Percentiles rank a stretch among this genome's conserved stretches.
Conservation (phyloP, 2,888 invertebrate genomes). For the Azorinus chamasolen region DNA sequence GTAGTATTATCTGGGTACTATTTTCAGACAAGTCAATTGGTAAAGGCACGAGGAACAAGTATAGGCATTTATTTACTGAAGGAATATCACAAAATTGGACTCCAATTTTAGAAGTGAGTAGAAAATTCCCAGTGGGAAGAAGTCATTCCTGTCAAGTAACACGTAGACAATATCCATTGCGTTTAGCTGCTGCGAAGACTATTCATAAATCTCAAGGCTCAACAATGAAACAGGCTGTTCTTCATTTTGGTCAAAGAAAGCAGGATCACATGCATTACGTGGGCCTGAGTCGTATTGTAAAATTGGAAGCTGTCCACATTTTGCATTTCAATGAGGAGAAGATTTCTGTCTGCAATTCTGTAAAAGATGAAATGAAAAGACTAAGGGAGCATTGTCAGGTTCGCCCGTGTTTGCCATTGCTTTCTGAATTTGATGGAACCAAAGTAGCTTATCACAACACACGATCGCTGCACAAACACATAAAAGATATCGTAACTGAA, state of each 20-base stretch:
- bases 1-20: too few species aligned
- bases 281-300: slow-evolving; percentile 48
- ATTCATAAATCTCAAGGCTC: slow-evolving; percentile 25
- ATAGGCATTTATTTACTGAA: too few species aligned
- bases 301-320: slow-evolving; percentile 36
- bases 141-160: neutral
- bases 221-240: slow-evolving; percentile 5
- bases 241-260: slow-evolving; percentile 25
- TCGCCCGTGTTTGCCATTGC: slow-evolving; percentile 5
- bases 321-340: slow-evolving; percentile 35
- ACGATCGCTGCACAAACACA: slow-evolving; percentile 33
- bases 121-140: neutral
- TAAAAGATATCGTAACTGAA: too few species aligned
- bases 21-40: too few species aligned
- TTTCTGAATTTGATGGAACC: neutral
- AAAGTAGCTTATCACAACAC: slow-evolving; percentile 42
- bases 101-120: slow-evolving; percentile 1
- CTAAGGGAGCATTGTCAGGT: slow-evolving; percentile 10
- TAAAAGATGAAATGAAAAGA: slow-evolving; percentile 46
- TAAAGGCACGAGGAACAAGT: too few species aligned
- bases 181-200: slow-evolving; percentile 12
- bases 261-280: slow-evolving; percentile 30
- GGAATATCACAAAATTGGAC: too few species aligned
- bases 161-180: slow-evolving; percentile 6
- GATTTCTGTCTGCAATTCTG: slow-evolving; percentile 20